phyloP scores from a whole-genome alignment of 53 echinoderm and acorn worm genomes.

The Hippasteria phrygiana region DNA sequence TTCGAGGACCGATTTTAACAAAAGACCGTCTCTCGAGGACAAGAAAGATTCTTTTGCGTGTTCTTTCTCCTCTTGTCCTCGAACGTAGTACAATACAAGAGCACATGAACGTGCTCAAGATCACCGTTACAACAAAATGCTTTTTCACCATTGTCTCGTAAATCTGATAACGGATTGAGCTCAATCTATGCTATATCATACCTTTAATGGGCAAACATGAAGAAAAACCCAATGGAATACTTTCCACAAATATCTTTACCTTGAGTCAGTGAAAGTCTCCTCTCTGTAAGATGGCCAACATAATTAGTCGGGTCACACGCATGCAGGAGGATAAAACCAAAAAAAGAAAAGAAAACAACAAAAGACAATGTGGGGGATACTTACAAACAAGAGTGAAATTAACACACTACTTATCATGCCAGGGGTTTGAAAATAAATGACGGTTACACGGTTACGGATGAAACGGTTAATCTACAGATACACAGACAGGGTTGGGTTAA shows the following conservation, averaged over 20 bases:
- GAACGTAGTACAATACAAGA: too few species aligned
- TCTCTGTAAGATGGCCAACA: slow-evolving; percentile 53
- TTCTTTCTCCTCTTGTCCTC: too few species aligned
- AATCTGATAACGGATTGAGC: too few species aligned
- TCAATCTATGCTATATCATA: too few species aligned
- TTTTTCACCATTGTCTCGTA: too few species aligned
- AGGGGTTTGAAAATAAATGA: slow-evolving; percentile 4
- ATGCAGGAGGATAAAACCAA: slow-evolving; percentile 31
- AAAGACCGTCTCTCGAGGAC: too few species aligned
- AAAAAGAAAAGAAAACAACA: background rate
- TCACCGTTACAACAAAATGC: too few species aligned
- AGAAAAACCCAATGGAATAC: background rate
- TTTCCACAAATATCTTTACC: slow-evolving; percentile 5
- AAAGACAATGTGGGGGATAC: slow-evolving; percentile 20
- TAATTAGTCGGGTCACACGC: slow-evolving; percentile 48
- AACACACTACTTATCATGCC: slow-evolving; percentile 15
- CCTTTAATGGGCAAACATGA: background rate
- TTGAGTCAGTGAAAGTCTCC: slow-evolving; percentile 25
- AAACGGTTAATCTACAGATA: background rate
- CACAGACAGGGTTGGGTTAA: background rate
- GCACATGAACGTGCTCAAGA: too few species aligned
- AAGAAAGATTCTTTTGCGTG: too few species aligned
- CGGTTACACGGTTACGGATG: background rate
- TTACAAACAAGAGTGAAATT: slow-evolving; percentile 1
- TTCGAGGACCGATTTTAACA: too few species aligned